phyloP scores from a whole-genome alignment of 2,888 invertebrate genomes.

The Limnephilus lunatus region DNA sequence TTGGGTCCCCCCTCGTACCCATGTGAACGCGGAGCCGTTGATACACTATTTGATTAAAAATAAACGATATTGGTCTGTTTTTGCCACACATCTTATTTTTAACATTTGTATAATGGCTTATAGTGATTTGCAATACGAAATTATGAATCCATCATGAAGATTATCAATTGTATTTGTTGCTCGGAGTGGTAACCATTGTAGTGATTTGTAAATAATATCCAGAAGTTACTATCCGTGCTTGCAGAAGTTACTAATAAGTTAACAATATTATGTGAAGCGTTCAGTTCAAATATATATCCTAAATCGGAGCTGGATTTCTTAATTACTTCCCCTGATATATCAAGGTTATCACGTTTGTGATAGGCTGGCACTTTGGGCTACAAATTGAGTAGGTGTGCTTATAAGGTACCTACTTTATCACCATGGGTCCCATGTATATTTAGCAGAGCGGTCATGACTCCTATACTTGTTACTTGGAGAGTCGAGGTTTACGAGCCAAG shows the following conservation, averaged over 20 bases:
- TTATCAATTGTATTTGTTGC: too few relatives aligned
- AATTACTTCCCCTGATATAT: too few relatives aligned
- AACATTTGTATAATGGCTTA: not conserved
- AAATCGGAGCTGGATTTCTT: too few relatives aligned
- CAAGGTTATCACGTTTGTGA: not conserved
- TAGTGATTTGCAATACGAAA: not conserved
- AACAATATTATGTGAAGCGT: too few relatives aligned
- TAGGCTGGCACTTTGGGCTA: not conserved
- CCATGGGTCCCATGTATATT: not conserved
- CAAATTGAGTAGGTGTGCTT: not conserved
- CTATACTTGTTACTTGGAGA: not conserved
- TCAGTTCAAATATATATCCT: too few relatives aligned
- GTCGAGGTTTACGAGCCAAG: slow-evolving; percentile 9
- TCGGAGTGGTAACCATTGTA: too few relatives aligned
- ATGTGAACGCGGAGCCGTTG: not conserved
- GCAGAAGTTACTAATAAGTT: too few relatives aligned
- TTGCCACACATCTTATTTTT: not conserved
- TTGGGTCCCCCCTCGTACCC: too few relatives aligned
- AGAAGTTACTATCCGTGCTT: too few relatives aligned
- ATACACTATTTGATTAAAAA: not conserved
- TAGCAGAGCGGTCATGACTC: slow-evolving; percentile 10
- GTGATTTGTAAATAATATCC: too few relatives aligned
- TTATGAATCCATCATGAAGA: too few relatives aligned
- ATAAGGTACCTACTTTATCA: not conserved
- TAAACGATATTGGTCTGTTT: not conserved